phyloP scores from a whole-genome alignment of 2,888 invertebrate species.

The Spilarctia lutea region DNA sequence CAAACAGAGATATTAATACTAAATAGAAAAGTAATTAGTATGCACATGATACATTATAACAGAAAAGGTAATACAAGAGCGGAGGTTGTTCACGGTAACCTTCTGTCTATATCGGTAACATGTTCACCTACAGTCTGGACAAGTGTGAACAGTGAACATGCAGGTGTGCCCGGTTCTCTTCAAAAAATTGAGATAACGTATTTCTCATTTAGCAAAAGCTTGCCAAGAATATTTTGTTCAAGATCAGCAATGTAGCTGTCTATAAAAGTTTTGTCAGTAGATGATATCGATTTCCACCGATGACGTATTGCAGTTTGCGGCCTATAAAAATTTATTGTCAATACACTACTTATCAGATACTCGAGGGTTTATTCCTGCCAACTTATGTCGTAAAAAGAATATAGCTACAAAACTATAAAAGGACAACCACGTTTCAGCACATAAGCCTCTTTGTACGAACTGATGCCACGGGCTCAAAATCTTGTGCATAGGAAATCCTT shows the following conservation, averaged over 20 bases:
- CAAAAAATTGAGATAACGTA: constrained; percentile 53
- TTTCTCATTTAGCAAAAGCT: constrained; percentile 53
- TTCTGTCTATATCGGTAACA: constrained; percentile 71
- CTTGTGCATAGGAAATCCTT: neutral
- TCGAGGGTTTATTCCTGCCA: neutral
- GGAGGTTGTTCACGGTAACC: constrained; percentile 68
- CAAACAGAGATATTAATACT: constrained; percentile 48
- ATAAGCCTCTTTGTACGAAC: neutral
- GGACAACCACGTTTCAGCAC: neutral
- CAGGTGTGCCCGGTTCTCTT: constrained; percentile 66
- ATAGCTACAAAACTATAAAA: neutral
- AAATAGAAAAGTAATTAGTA: constrained; percentile 56
- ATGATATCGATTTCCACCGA: constrained; percentile 24
- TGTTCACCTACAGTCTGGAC: constrained; percentile 65
- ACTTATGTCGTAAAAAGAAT: neutral
- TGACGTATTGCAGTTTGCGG: constrained; percentile 13
- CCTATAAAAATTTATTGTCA: constrained; percentile 23
- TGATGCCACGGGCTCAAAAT: neutral
- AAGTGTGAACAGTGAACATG: constrained; percentile 54
- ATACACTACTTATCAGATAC: constrained; percentile 14
- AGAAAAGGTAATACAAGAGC: constrained; percentile 58
- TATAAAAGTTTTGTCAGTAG: constrained; percentile 44
- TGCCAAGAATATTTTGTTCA: constrained; percentile 49
- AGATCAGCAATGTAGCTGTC: constrained; percentile 34
- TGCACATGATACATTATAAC: constrained; percentile 47